phyloP scores from a whole-genome alignment of 92 coral and sea anemone genomes.

The Parazoanthus swiftii region DNA sequence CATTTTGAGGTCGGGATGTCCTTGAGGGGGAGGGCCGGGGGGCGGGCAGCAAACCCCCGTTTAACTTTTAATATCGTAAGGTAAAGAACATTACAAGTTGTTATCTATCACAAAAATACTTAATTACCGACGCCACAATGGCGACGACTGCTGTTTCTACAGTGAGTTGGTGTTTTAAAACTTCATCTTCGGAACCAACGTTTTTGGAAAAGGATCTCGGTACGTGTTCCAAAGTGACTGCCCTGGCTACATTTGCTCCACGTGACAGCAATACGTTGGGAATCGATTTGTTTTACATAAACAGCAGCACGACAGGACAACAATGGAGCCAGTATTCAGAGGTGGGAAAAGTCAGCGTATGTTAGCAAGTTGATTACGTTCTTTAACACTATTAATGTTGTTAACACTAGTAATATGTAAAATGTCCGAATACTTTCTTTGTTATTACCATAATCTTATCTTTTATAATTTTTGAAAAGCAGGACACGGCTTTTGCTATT shows the following conservation, averaged over 20 bases:
- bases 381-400: neutral
- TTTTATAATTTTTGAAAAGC: no score
- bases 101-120: no score
- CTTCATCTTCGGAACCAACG: neutral
- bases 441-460: no score
- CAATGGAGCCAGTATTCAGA: slow-evolving; percentile 22
- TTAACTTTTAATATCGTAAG: no score
- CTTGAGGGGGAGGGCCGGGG: no score
- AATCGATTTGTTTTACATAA: slow-evolving; percentile 23
- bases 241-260: slow-evolving; percentile 16
- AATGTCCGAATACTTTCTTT: no score
- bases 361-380: neutral
- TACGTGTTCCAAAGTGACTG: slow-evolving; percentile 12
- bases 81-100: no score
- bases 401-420: no score
- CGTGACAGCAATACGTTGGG: slow-evolving; percentile 4
- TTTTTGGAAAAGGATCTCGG: slow-evolving; percentile 26
- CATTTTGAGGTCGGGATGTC: no score
- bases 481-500: no score
- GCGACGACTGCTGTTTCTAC: neutral
- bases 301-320: slow-evolving; percentile 27
- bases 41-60: no score
- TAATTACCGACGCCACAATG: neutral
- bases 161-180: slow-evolving; percentile 35
- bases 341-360: neutral